phyloP scores from a whole-genome alignment of 2,113 vertebrate species.

The Anarrhichthys ocellatus region DNA sequence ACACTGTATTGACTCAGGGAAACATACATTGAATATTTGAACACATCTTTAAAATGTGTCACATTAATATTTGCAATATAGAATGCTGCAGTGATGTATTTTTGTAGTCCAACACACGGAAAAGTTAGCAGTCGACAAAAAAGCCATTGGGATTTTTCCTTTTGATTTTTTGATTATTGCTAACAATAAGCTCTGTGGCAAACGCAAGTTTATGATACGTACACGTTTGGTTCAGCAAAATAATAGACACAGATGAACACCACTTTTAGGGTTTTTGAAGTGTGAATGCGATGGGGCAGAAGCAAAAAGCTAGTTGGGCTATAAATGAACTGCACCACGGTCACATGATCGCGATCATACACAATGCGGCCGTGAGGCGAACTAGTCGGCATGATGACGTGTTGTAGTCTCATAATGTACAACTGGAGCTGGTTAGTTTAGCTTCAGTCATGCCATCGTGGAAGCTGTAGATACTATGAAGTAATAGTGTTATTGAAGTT shows the following conservation, averaged over 20 bases:
- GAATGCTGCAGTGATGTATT: background rate
- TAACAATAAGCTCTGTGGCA: too few species aligned
- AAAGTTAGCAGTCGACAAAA: background rate
- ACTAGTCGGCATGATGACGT: too few species aligned
- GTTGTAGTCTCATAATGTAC: too few species aligned
- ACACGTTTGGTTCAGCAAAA: too few species aligned
- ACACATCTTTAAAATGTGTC: background rate
- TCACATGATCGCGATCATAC: too few species aligned
- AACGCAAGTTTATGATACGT: too few species aligned
- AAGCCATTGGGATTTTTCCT: background rate
- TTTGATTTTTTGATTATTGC: background rate
- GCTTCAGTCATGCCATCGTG: background rate
- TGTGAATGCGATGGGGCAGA: too few species aligned
- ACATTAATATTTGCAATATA: background rate
- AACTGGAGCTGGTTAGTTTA: background rate
- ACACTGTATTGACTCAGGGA: too few species aligned
- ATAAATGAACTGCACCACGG: background rate
- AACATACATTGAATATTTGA: too few species aligned
- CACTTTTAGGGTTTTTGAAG: too few species aligned
- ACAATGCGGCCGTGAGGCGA: too few species aligned
- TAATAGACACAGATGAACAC: too few species aligned
- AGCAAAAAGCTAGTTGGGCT: background rate
- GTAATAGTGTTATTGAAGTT: background rate
- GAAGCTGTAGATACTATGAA: background rate
- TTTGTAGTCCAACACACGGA: background rate